Evolutionary conservation across 2,113 vertebrate species (phyloP).

Genomic region (Camarhynchus parvulus): DNA sequence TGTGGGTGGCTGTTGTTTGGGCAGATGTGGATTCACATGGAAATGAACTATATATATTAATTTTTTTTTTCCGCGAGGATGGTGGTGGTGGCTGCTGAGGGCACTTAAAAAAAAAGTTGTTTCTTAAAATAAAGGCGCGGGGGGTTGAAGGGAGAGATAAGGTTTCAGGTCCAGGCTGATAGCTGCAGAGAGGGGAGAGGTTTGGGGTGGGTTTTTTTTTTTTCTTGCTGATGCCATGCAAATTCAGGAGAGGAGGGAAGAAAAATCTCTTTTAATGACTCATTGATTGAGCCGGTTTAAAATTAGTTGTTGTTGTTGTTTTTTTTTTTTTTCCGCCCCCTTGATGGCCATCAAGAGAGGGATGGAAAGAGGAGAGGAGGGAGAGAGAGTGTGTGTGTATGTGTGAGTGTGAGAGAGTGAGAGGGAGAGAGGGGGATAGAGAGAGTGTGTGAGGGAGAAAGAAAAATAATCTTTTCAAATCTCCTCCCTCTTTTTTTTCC

Average conservation of each 20-base stretch:
- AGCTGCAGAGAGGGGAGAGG: conserved; percentile 71
- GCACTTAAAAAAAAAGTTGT: conserved; percentile 66
- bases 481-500: conserved; percentile 77
- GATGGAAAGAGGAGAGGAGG: conserved; percentile 71
- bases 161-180: conserved; percentile 71
- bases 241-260: conserved; percentile 73
- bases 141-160: conserved; percentile 57
- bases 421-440: conserved; percentile 74
- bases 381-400: conserved; percentile 63
- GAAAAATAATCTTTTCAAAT: conserved; percentile 80
- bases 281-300: conserved; percentile 81
- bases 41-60: conserved; percentile 68
- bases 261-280: conserved; percentile 80
- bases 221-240: conserved; percentile 66
- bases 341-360: conserved; percentile 69
- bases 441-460: conserved; percentile 76
- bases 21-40: conserved; percentile 80
- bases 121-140: conserved; percentile 54
- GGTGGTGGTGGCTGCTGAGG: conserved; percentile 63
- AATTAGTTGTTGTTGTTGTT: conserved; percentile 74
- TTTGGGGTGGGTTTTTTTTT: conserved; percentile 51
- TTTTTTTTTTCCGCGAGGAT: conserved; percentile 41
- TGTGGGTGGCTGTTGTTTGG: conserved; percentile 76
- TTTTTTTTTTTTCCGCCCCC: conserved; percentile 66
- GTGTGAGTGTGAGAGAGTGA: conserved; percentile 69